These are phyloP conservation scores for Musca domestica DNA, from an alignment of 1,140 invertebrate genomes.

Conservation along the genomic window DNA sequence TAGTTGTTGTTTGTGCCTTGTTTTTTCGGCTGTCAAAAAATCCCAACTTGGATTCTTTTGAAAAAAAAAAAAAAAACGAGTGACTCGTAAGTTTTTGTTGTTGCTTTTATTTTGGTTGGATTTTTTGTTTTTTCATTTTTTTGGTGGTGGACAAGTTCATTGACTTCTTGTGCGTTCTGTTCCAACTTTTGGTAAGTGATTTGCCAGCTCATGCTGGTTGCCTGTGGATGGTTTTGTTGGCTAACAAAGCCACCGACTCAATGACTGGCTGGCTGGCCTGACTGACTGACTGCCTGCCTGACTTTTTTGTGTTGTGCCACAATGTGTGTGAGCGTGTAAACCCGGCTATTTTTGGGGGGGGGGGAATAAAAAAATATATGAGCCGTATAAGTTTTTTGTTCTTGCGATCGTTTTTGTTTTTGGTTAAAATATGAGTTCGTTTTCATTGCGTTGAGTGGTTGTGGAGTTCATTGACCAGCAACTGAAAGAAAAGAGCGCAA, in stretches of 20 bases:
- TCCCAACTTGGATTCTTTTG: background rate
- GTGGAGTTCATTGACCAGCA: constrained; percentile 24
- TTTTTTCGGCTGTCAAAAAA: background rate
- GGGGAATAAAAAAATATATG: background rate
- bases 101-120: constrained; percentile 6
- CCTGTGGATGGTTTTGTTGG: background rate
- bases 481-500: background rate
- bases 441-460: constrained; percentile 21
- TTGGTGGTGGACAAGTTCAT: constrained; percentile 24
- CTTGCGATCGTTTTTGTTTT: background rate
- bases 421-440: constrained; percentile 28
- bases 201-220: background rate
- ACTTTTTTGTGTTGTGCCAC: too few species aligned
- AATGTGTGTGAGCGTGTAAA: too few species aligned
- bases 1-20: background rate
- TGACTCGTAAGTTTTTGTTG: constrained; percentile 21
- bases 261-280: background rate
- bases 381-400: constrained; percentile 1
- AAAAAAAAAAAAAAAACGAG: background rate
- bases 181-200: background rate
- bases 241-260: background rate
- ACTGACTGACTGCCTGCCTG: too few species aligned
- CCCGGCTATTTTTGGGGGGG: too few species aligned
- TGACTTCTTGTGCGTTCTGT: constrained; percentile 25
- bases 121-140: constrained; percentile 13